Evolutionary conservation across 2,113 vertebrate genomes (phyloP).

Genomic region (Tupaia tana): DNA sequence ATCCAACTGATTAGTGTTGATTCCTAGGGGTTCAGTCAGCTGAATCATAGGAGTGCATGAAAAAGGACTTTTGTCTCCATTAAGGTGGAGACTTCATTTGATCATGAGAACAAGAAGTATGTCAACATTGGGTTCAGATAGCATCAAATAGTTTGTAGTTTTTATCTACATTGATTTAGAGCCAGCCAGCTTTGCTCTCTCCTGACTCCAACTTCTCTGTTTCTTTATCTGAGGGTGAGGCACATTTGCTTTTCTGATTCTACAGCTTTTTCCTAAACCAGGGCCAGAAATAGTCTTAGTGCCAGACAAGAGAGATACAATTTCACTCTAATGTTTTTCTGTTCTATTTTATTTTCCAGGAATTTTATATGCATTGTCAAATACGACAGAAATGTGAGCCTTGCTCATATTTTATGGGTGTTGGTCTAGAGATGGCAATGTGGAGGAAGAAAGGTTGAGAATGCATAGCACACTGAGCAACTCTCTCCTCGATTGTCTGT

Average conservation of each 20-base stretch:
- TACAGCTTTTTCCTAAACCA: background rate
- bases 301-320: background rate
- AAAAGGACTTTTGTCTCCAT: background rate
- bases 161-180: background rate
- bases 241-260: background rate
- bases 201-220: background rate
- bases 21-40: background rate
- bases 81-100: background rate
- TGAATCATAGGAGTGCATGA: background rate
- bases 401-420: background rate
- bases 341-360: background rate
- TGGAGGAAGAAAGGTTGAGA: background rate
- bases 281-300: background rate
- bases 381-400: background rate
- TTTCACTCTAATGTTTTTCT: background rate
- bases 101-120: background rate
- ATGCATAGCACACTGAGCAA: background rate
- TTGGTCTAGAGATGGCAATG: background rate
- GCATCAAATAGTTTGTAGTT: background rate
- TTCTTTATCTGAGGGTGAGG: background rate
- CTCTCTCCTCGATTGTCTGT: background rate
- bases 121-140: background rate
- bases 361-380: background rate
- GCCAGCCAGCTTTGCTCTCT: background rate
- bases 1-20: background rate